These are phyloP conservation scores for Pheosia tremula DNA, from an alignment of 2,888 invertebrate genomes.

Conservation along the genomic window DNA sequence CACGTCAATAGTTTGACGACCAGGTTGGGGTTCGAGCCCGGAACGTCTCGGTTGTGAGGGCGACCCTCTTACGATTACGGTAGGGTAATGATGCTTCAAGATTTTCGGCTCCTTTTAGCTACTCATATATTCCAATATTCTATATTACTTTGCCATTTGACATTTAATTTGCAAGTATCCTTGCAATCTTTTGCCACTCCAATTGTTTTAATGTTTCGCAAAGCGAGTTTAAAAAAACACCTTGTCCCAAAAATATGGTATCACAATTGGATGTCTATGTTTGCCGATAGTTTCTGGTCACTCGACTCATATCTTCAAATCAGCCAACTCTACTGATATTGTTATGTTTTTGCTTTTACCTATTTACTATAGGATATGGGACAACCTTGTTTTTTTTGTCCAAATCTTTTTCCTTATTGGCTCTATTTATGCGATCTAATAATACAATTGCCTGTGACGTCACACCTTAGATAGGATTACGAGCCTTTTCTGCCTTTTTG, in stretches of 20 bases:
- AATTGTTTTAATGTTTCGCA: background rate
- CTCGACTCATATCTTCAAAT: conserved; percentile 15
- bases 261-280: conserved; percentile 19
- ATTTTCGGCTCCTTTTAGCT: too few relatives aligned
- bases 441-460: conserved; percentile 46
- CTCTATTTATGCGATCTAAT: conserved; percentile 47
- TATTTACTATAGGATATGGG: conserved; percentile 41
- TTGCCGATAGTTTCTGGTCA: conserved; percentile 3
- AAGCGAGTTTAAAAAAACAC: background rate
- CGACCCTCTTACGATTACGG: too few relatives aligned
- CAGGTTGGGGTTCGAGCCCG: too few relatives aligned
- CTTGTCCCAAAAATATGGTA: background rate
- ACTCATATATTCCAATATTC: too few relatives aligned
- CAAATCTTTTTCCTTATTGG: conserved; percentile 44
- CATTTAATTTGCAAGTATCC: too few relatives aligned
- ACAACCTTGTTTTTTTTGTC: conserved; percentile 38
- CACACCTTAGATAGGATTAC: conserved; percentile 45
- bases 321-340: conserved; percentile 20
- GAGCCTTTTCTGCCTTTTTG: conserved; percentile 12
- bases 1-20: too few relatives aligned
- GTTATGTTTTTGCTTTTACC: conserved; percentile 26
- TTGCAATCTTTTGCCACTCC: too few relatives aligned
- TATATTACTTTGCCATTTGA: too few relatives aligned
- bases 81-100: too few relatives aligned
- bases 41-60: too few relatives aligned